Evolutionary conservation across 2,113 vertebrate species (phyloP).

Genomic region (Genyomyrus donnyi): DNA sequence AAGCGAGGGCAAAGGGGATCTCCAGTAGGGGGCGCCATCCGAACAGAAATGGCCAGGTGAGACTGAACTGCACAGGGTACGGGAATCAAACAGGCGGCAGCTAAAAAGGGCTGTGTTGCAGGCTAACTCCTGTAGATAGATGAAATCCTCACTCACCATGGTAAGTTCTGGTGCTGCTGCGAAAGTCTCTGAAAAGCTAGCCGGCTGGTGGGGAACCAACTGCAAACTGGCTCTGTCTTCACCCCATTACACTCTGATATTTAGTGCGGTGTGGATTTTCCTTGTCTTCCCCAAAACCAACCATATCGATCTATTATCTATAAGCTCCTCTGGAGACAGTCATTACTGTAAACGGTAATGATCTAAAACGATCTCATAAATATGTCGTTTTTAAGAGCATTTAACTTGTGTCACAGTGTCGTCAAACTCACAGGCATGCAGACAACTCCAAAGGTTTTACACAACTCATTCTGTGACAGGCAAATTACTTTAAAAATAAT

Average conservation of each 20-base stretch:
- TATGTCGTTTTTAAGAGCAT: conserved; percentile 25
- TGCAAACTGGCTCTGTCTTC: neutral
- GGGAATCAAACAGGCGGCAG: neutral
- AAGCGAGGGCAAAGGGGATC: neutral
- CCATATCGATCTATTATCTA: neutral
- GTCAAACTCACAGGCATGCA: conserved; percentile 66
- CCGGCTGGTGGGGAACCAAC: neutral
- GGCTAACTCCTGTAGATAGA: neutral
- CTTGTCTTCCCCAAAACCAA: neutral
- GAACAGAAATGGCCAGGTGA: neutral
- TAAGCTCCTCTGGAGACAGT: neutral
- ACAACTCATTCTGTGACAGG: conserved; percentile 39
- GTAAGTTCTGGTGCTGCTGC: neutral
- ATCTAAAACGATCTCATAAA: conserved; percentile 30
- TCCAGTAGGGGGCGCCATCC: neutral
- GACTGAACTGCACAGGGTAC: neutral
- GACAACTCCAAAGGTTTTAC: conserved; percentile 56
- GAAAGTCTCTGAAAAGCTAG: conserved; percentile 14
- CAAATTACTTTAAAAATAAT: neutral
- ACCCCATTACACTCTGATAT: neutral
- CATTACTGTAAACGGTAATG: conserved; percentile 23
- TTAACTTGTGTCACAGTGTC: conserved; percentile 55
- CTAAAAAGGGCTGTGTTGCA: neutral
- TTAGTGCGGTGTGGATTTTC: neutral
- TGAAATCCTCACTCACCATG: neutral